These are phyloP conservation scores for Incurvaria masculella DNA, from an alignment of 2,888 invertebrate genomes.

Conservation along the genomic window DNA sequence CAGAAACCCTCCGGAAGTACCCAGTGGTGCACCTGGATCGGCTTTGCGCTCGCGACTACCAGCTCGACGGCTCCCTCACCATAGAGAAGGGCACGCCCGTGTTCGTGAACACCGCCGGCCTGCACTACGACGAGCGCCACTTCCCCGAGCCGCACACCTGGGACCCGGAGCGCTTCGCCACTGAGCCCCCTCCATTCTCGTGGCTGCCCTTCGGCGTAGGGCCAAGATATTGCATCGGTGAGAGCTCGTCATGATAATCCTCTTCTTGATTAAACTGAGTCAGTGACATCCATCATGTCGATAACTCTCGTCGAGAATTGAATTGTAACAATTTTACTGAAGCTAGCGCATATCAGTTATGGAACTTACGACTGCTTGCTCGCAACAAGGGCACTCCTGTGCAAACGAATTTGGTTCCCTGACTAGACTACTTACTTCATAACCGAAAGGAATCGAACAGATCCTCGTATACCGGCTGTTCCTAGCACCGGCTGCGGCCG, in stretches of 20 bases:
- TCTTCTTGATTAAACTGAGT: no score
- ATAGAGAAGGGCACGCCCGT: conserved; percentile 32
- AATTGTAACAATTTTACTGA: no score
- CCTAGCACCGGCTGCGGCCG: conserved; percentile 25
- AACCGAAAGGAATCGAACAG: no score
- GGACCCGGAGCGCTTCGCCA: conserved; percentile 30
- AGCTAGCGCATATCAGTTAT: no score
- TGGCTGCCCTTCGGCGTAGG: conserved; percentile 40
- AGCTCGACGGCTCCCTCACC: conserved; percentile 27
- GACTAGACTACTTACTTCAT: no score
- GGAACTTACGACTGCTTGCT: no score
- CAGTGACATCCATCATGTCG: no score
- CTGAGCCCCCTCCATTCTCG: conserved; percentile 25
- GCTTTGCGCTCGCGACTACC: conserved; percentile 25
- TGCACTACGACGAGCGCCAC: conserved; percentile 29
- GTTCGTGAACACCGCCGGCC: conserved; percentile 29
- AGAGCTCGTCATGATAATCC: no score
- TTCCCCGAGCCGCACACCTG: conserved; percentile 33
- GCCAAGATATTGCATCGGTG: conserved; percentile 30
- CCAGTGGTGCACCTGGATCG: conserved; percentile 32
- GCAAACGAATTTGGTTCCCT: no score
- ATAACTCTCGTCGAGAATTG: no score
- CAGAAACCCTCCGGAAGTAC: conserved; percentile 37
- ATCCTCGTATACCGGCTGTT: no score
- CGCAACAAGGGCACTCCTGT: no score